Base-by-base conservation (phyloP, 1,140 invertebrate genomes). In the Orchestia grillus region DNA sequence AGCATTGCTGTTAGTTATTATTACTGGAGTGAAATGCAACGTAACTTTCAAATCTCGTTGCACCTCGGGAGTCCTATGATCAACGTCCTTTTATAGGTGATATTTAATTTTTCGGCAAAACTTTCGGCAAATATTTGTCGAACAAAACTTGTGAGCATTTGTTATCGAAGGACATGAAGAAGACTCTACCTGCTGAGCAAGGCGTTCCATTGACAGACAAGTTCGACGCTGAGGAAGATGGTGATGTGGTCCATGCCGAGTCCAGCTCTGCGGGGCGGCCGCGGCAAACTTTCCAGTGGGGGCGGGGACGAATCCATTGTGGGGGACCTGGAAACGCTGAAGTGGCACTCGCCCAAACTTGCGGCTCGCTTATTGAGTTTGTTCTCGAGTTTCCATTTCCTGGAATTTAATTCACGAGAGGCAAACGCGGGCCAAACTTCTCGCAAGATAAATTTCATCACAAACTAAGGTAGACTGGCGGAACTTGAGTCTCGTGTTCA, bases 351-450 rank as follows among this genome's bases (percentile, higher is more conserved):
- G 44, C 44, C 8, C 36, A 94, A n/a, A 94, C 92, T 94, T 94
- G 92, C 11, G 92, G 43, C 36, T 47, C 43, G 92, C 41, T 94
- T 94, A 94, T 94, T 94, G 92, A 94, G 92, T 94, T 94, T 94
- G 92, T 94, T 94, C 92, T 44, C 3, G 43, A n/a, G 44, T 40
- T 94, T 40, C 36, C 43, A 94, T 94, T 47, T 94, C 44, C 44
- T 43, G 44, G 36, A 94, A 94, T 90, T 90, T 44, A 90, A 90
- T 77, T 77, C 62, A 36, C 1, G 28, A 36, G 62, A 77, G 1
- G 62, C 62, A 77, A 77, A 23, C 15, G 62, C 62, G 62, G 15
- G 28, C 15, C 15, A 23, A 77, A 77, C 62, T 77, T 77, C 62
- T 77, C 15, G 62, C 11, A 36, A 77, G 62, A 77, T 77, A 77